These are phyloP conservation scores for Calliphora vomitoria DNA, from an alignment of 2,888 invertebrate genomes.

Conservation along the genomic window DNA sequence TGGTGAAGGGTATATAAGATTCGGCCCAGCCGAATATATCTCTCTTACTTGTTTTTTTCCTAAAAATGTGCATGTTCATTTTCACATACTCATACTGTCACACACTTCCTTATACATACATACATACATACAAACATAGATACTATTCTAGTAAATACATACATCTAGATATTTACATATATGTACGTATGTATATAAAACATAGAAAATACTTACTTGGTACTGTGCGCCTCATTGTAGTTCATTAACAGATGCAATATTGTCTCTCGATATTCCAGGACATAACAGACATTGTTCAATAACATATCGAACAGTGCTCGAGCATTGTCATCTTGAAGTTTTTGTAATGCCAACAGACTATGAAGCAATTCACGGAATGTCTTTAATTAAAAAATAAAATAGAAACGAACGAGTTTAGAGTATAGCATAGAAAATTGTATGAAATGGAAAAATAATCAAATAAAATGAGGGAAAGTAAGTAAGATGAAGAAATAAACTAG, in stretches of 20 bases:
- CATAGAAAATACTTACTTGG: conserved; percentile 87
- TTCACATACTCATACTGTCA: conserved; percentile 28
- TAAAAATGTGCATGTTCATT: conserved; percentile 56
- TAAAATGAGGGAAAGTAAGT: conserved; percentile 39
- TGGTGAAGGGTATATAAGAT: no score
- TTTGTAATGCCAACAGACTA: conserved; percentile 93
- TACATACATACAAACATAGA: neutral
- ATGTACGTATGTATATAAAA: conserved; percentile 56
- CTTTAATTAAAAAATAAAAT: conserved; percentile 83
- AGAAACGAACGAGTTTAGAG: conserved; percentile 32
- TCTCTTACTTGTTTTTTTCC: no score
- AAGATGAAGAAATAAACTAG: neutral
- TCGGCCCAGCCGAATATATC: no score
- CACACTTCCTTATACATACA: neutral
- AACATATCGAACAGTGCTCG: conserved; percentile 93
- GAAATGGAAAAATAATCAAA: conserved; percentile 53
- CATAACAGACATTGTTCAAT: conserved; percentile 96
- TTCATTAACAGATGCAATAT: conserved; percentile 91
- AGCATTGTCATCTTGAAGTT: conserved; percentile 88
- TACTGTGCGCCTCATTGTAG: conserved; percentile 94
- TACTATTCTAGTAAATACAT: conserved; percentile 82
- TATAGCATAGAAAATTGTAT: conserved; percentile 36
- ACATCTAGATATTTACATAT: neutral
- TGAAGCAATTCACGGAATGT: conserved; percentile 93
- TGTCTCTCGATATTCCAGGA: conserved; percentile 96